A percentile compares a stretch with the other conserved stretches of the same genome.
Evolutionary conservation across 2,113 vertebrate genomes (phyloP).

Genomic region (Columba janthina): DNA sequence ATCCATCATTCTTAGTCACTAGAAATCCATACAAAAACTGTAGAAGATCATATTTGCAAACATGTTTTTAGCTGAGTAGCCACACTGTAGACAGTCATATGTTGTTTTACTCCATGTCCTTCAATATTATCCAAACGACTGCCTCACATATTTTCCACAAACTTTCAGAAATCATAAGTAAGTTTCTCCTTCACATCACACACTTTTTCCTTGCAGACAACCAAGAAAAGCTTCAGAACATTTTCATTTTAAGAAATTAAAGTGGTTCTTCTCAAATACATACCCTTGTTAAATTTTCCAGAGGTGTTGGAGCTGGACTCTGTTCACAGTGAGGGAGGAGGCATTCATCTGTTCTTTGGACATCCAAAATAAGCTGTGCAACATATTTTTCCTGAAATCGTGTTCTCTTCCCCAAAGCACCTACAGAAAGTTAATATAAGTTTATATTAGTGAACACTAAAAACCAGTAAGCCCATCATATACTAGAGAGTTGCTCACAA

Average conservation of each 20-base stretch:
- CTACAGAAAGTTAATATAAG: constrained; percentile 68
- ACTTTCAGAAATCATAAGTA: background rate
- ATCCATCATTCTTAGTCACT: background rate
- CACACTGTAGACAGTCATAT: background rate
- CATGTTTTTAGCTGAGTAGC: background rate
- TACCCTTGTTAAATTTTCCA: constrained; percentile 86
- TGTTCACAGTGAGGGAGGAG: constrained; percentile 57
- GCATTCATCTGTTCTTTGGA: constrained; percentile 76
- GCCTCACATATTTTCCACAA: background rate
- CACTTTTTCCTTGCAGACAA: background rate
- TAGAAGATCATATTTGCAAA: background rate
- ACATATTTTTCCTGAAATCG: constrained; percentile 91
- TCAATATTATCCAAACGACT: background rate
- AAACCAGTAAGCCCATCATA: background rate
- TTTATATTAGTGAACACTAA: background rate
- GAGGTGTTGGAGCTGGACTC: constrained; percentile 82
- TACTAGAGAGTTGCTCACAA: background rate
- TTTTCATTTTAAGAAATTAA: background rate
- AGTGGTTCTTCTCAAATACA: background rate
- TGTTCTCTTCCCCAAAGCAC: constrained; percentile 94
- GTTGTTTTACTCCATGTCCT: background rate
- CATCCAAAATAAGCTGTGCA: constrained; percentile 91
- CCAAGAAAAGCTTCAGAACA: background rate
- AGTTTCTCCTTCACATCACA: background rate
- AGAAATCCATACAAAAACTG: background rate